Evolutionary conservation across 2,888 invertebrate species (phyloP).

Genomic region (Junonia oenone): DNA sequence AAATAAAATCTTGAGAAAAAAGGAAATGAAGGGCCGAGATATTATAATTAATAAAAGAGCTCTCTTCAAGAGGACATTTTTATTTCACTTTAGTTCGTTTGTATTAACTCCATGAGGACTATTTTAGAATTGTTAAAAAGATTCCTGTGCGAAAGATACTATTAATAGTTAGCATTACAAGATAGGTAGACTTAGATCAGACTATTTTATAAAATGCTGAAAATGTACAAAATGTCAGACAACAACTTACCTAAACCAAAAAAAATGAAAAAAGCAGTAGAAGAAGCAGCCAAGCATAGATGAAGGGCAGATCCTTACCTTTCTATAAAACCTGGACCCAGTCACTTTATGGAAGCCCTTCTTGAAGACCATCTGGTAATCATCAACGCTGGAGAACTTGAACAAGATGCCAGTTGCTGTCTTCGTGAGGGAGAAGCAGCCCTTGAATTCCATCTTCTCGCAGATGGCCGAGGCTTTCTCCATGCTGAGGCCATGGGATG

Average conservation of each 20-base stretch:
- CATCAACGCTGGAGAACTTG: constrained; percentile 92
- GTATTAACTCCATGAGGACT: too few species aligned
- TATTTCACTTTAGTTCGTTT: too few species aligned
- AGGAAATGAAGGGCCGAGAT: too few species aligned
- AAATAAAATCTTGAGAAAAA: too few species aligned
- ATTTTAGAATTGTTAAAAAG: too few species aligned
- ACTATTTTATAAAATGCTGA: too few species aligned
- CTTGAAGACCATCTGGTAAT: constrained; percentile 91
- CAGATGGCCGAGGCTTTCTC: constrained; percentile 92
- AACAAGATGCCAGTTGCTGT: constrained; percentile 93
- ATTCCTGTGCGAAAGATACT: too few species aligned
- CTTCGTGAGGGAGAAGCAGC: constrained; percentile 91
- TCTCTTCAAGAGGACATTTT: too few species aligned
- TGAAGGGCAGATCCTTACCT: constrained; percentile 74
- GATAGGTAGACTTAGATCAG: too few species aligned
- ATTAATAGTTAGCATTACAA: too few species aligned
- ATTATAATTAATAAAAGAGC: too few species aligned
- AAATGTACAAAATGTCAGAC: neutral
- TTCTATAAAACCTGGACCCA: constrained; percentile 90
- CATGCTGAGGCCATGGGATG: constrained; percentile 91
- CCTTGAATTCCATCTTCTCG: constrained; percentile 93
- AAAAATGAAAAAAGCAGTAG: neutral
- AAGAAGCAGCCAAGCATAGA: constrained; percentile 21
- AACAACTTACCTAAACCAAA: neutral
- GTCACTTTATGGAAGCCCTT: constrained; percentile 93